These are phyloP conservation scores for Tetragonula carbonaria DNA, from an alignment of 2,888 invertebrate species.

Conservation along the genomic window DNA sequence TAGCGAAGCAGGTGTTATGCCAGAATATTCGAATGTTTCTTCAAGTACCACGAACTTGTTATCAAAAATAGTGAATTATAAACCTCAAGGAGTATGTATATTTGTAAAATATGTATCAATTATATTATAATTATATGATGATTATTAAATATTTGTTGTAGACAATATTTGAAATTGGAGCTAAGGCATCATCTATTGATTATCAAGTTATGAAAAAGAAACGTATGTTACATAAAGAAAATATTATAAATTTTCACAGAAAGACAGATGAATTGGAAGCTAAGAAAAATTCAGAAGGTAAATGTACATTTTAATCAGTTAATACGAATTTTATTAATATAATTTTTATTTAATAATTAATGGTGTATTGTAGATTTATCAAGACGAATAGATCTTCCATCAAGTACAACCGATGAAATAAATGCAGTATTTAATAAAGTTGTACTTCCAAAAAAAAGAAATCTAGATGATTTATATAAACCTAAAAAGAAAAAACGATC, in stretches of 20 bases:
- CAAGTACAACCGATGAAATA: slow-evolving; percentile 86
- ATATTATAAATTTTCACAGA: slow-evolving; percentile 84
- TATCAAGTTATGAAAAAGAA: slow-evolving; percentile 95
- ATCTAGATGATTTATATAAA: slow-evolving; percentile 86
- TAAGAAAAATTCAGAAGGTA: slow-evolving; percentile 45
- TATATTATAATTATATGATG: background rate
- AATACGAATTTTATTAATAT: background rate
- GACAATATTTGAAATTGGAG: slow-evolving; percentile 97
- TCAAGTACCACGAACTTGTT: slow-evolving; percentile 82
- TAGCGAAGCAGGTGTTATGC: slow-evolving; percentile 87
- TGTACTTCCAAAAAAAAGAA: slow-evolving; percentile 86
- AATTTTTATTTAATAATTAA: slow-evolving; percentile 12
- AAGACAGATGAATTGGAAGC: slow-evolving; percentile 81
- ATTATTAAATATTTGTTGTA: slow-evolving; percentile 79
- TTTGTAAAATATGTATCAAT: background rate
- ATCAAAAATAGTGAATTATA: slow-evolving; percentile 90
- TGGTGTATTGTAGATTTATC: slow-evolving; percentile 31
- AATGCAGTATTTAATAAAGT: slow-evolving; percentile 86
- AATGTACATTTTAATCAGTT: background rate
- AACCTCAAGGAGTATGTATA: slow-evolving; percentile 89
- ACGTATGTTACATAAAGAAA: slow-evolving; percentile 89
- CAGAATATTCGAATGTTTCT: slow-evolving; percentile 81
- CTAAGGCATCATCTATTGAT: slow-evolving; percentile 91
- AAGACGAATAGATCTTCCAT: slow-evolving; percentile 74
- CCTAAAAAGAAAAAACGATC: slow-evolving; percentile 85